Evolutionary conservation across 2,797 vertebrate genomes (phyloP), one percentile per base, ranked within the genome.

Genomic region (Orestias chungarensis): DNA sequence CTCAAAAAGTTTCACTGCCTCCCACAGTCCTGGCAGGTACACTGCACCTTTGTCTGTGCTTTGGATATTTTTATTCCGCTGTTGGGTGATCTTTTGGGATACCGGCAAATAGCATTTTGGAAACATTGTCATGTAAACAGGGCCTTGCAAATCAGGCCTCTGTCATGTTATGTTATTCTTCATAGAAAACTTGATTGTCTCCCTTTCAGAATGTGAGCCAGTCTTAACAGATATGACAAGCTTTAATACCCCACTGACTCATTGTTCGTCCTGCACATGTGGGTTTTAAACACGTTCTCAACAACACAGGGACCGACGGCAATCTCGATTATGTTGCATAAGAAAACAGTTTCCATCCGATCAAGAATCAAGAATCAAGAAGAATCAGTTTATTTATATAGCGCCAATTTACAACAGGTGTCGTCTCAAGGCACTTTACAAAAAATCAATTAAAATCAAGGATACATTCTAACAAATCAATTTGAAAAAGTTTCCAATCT

Each of bases 291-390:
- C 59, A 25, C 20, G 6, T 15, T 11, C 40, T 23, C 1, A 25
- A 14, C 59, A 42, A 25, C 50, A 52, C 29, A 7, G 15, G 29
- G 54, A 33, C 25, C 27, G 2, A 25, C 2, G 6, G 23, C 15
- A 17, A 52, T 64, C 9, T 70, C 9, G 12, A 59, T 44, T 25
- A 5, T 25, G 4, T 69, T 44, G 55, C 38, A 42, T 47, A 5
- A 2, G 20, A 40, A 15, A 46, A 6, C 27, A 72, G 23, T 66
- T 67, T 68, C 55, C 70, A 80, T 78, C 64, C 17, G 25, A 76
- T 71, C 59, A n/a, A n/a, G n/a, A n/a, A n/a, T n/a, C n/a, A n/a
- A n/a, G n/a, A n/a, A n/a, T n/a, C n/a, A n/a, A n/a, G n/a, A n/a
- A n/a, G n/a, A n/a, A n/a, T n/a, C n/a, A n/a, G n/a, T n/a, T n/a